A percentile compares a stretch with the other conserved stretches of the same genome.
Conservation (phyloP, 1,140 invertebrate genomes). For the Drosophila bocki region DNA sequence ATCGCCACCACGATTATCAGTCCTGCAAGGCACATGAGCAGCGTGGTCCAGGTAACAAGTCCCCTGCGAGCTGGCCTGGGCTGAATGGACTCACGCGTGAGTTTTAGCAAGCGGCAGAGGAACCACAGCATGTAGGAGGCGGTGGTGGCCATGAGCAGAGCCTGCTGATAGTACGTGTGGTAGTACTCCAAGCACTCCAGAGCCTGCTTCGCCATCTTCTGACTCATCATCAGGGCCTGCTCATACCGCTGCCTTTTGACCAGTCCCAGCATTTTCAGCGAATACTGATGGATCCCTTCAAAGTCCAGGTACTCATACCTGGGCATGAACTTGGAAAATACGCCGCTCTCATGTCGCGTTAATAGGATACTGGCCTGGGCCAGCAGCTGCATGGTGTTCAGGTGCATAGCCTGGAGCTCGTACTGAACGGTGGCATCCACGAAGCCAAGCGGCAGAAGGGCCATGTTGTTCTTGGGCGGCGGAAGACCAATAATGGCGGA, state of each 20-base stretch:
- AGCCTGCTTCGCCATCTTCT: slow-evolving; percentile 51
- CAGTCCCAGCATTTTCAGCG: background rate
- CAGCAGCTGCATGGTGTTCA: slow-evolving; percentile 20
- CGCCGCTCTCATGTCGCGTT: slow-evolving; percentile 39
- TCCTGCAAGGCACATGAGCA: slow-evolving; percentile 17
- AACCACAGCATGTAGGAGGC: slow-evolving; percentile 90
- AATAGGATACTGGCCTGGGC: slow-evolving; percentile 19
- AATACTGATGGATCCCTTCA: slow-evolving; percentile 18
- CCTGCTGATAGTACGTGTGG: slow-evolving; percentile 90
- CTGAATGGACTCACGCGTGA: background rate
- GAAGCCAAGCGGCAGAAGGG: slow-evolving; percentile 15
- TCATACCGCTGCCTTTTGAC: slow-evolving; percentile 1
- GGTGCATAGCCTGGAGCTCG: slow-evolving; percentile 87
- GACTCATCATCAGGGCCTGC: slow-evolving; percentile 22
- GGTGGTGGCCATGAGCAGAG: slow-evolving; percentile 87
- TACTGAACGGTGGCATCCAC: slow-evolving; percentile 12
- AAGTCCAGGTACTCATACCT: slow-evolving; percentile 32
- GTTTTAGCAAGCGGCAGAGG: slow-evolving; percentile 51
- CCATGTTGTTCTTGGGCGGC: slow-evolving; percentile 37
- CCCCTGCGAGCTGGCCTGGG: background rate
- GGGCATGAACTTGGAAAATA: slow-evolving; percentile 45
- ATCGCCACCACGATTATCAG: slow-evolving; percentile 14
- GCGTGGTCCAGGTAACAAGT: background rate
- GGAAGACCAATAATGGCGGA: slow-evolving; percentile 76
- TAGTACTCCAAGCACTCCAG: slow-evolving; percentile 90